A percentile compares a stretch with the other conserved stretches of the same genome.
These are phyloP conservation scores for Drosophila paracracens DNA, from an alignment of 2,888 invertebrate species.

Conservation along the genomic window DNA sequence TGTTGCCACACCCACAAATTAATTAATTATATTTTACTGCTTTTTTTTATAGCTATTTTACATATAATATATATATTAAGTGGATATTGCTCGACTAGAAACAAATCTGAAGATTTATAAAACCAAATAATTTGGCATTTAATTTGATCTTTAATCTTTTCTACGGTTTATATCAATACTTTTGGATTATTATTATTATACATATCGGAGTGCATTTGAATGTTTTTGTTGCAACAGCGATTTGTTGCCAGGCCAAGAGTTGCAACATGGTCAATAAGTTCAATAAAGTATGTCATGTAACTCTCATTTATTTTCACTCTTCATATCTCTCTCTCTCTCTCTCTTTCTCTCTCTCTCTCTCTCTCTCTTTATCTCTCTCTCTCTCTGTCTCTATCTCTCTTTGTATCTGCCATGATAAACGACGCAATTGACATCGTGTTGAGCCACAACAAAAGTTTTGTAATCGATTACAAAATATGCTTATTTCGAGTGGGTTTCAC, in stretches of 20 bases:
- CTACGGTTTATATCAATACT: too few species aligned
- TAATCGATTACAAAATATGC: conserved; percentile 56
- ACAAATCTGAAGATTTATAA: background rate
- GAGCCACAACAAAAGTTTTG: conserved; percentile 53
- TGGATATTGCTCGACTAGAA: background rate
- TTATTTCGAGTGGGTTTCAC: conserved; percentile 37
- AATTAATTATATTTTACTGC: background rate
- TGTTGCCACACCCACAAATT: background rate
- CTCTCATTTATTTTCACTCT: conserved; percentile 14
- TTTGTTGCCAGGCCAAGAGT: conserved; percentile 8
- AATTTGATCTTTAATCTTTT: too few species aligned
- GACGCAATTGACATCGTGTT: conserved; percentile 59
- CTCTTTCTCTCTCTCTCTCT: background rate
- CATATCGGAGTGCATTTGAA: background rate
- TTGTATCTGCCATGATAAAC: conserved; percentile 38
- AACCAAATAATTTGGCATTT: background rate
- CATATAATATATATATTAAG: background rate
- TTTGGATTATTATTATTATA: background rate
- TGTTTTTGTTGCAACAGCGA: background rate
- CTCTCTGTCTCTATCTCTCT: background rate
- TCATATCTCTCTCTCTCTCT: background rate
- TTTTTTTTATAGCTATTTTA: too few species aligned
- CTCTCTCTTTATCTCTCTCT: background rate
- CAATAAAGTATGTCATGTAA: conserved; percentile 22
- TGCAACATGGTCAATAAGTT: conserved; percentile 17